Evolutionary conservation across 2,113 vertebrate genomes (phyloP).

Genomic region (Corvus cornix): DNA sequence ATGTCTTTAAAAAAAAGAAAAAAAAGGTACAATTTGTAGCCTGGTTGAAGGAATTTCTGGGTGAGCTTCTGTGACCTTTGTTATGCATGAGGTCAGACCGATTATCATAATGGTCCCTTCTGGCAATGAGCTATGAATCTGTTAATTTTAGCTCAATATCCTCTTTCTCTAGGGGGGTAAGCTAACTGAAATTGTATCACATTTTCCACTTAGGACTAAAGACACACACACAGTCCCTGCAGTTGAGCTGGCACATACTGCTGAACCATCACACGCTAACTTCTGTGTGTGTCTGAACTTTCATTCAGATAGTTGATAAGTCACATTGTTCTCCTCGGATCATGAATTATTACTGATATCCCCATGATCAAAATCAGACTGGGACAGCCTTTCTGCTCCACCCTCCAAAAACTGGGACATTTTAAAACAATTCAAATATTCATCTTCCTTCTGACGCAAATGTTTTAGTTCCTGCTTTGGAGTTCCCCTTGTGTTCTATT

Average conservation of each 20-base stretch:
- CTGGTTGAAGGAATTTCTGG: conserved; percentile 30
- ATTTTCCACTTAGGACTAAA: conserved; percentile 48
- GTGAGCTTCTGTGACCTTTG: conserved; percentile 20
- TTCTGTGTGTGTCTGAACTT: not conserved
- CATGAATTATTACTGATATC: not conserved
- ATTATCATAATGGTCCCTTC: conserved; percentile 63
- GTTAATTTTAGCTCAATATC: conserved; percentile 67
- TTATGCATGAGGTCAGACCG: conserved; percentile 44
- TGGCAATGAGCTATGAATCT: conserved; percentile 43
- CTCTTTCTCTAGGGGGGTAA: conserved; percentile 38
- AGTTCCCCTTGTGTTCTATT: not conserved
- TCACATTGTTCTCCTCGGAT: not conserved
- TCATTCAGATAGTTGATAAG: not conserved
- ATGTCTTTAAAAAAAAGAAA: not conserved
- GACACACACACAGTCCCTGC: not conserved
- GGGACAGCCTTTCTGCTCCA: not conserved
- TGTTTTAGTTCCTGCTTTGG: not conserved
- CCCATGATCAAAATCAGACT: not conserved
- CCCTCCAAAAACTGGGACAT: not conserved
- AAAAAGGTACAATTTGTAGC: not conserved
- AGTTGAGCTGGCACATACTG: not conserved
- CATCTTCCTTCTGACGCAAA: not conserved
- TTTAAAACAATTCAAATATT: not conserved
- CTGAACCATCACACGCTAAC: not conserved
- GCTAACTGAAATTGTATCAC: conserved; percentile 47